A percentile compares a stretch with the other conserved stretches of the same genome.
phyloP scores from a whole-genome alignment of 2,113 vertebrate species.

The Lycaon pictus region DNA sequence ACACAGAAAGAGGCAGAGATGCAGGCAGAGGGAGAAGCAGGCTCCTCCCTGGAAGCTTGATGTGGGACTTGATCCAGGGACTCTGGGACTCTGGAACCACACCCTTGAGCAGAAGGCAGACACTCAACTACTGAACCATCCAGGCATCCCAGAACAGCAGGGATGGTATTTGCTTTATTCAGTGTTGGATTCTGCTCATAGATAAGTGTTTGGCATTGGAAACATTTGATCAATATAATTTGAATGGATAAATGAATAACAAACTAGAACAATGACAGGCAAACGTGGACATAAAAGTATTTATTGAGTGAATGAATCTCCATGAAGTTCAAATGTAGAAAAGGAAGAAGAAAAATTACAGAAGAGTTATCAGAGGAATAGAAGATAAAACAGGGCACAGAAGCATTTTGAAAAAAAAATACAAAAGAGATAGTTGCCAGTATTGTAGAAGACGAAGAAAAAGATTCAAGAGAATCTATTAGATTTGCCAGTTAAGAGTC shows the following conservation, averaged over 20 bases:
- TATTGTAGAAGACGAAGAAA: neutral
- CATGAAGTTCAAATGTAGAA: neutral
- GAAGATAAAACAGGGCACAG: accelerated
- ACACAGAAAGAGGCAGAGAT: no score
- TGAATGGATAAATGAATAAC: neutral
- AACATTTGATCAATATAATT: neutral
- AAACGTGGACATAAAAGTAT: neutral
- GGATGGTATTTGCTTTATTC: neutral
- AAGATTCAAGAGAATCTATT: neutral
- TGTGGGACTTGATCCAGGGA: no score
- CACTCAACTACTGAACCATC: no score
- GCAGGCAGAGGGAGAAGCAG: no score
- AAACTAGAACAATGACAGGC: neutral
- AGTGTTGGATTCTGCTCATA: neutral
- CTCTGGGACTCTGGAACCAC: no score
- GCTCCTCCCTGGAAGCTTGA: no score
- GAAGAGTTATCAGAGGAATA: neutral
- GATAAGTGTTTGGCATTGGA: neutral
- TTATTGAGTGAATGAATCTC: neutral
- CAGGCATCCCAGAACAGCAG: neutral
- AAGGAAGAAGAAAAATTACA: neutral
- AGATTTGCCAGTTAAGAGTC: neutral
- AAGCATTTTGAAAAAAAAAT: neutral
- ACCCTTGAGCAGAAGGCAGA: no score
- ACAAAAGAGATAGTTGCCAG: neutral